Percentiles rank a stretch among this genome's conserved stretches.
Conservation (phyloP, 2,888 invertebrate genomes). For the Tachystola acroxantha region DNA sequence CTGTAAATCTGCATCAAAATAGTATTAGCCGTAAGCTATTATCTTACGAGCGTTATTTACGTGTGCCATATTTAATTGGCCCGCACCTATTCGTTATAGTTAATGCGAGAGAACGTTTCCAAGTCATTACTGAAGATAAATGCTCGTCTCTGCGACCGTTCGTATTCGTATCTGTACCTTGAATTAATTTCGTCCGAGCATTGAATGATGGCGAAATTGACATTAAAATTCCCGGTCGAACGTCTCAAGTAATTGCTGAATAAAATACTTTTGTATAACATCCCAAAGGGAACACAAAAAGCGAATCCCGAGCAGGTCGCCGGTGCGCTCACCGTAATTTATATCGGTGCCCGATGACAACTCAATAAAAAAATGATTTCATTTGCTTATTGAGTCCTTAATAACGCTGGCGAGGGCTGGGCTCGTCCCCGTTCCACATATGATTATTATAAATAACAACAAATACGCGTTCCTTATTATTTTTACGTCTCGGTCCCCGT, state of each 20-base stretch:
- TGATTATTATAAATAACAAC: slow-evolving; percentile 64
- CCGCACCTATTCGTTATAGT: slow-evolving; percentile 55
- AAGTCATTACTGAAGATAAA: slow-evolving; percentile 68
- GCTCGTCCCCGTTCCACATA: slow-evolving; percentile 53
- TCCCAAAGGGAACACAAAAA: slow-evolving; percentile 71
- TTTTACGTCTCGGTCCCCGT: slow-evolving; percentile 38
- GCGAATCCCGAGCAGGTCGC: slow-evolving; percentile 40
- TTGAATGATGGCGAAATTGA: slow-evolving; percentile 75
- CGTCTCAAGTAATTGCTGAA: slow-evolving; percentile 76
- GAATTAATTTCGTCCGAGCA: slow-evolving; percentile 70
- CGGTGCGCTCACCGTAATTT: slow-evolving; percentile 63
- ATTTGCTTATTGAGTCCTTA: slow-evolving; percentile 78
- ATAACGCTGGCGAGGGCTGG: slow-evolving; percentile 58
- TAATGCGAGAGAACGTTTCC: slow-evolving; percentile 55
- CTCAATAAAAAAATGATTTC: slow-evolving; percentile 78
- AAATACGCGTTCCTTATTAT: slow-evolving; percentile 55
- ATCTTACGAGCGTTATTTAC: slow-evolving; percentile 54
- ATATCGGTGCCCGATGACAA: slow-evolving; percentile 73
- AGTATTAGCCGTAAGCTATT: slow-evolving; percentile 45
- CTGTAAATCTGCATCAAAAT: slow-evolving; percentile 13
- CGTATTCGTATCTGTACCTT: slow-evolving; percentile 43
- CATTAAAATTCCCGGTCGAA: slow-evolving; percentile 72
- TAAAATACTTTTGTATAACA: slow-evolving; percentile 75
- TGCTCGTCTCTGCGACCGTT: slow-evolving; percentile 39
- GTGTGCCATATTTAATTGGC: slow-evolving; percentile 62